Percentiles rank a stretch among this genome's conserved stretches.
Evolutionary conservation across 2,797 vertebrate species (phyloP).

Genomic region (Pangasius krempfi): DNA sequence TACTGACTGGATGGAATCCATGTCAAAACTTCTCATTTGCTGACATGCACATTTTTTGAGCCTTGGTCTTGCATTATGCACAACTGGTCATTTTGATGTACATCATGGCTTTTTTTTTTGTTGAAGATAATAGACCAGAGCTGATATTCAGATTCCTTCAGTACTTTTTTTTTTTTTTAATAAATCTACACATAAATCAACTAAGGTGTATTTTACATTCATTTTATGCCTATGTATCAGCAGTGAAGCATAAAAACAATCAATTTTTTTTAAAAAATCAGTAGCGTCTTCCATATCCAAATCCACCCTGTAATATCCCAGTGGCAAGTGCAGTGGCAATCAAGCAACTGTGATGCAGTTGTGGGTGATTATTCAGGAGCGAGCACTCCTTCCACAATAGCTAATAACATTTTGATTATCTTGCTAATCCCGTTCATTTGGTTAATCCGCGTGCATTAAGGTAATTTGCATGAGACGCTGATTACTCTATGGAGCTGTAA

Average conservation of each 20-base stretch:
- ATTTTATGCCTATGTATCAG: not conserved
- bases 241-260: not conserved
- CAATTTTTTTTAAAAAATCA: not conserved
- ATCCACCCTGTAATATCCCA: not conserved
- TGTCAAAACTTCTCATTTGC: slow-evolving; percentile 19
- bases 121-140: slow-evolving; percentile 12
- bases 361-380: slow-evolving; percentile 6
- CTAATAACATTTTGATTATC: slow-evolving; percentile 55
- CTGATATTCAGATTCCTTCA: not conserved
- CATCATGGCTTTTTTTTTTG: slow-evolving; percentile 25
- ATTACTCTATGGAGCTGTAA: slow-evolving; percentile 37
- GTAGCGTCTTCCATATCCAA: not conserved
- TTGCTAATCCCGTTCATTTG: slow-evolving; percentile 53
- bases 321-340: not conserved
- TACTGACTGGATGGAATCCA: slow-evolving; percentile 35
- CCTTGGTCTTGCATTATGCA: not conserved
- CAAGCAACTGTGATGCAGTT: slow-evolving; percentile 5
- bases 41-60: slow-evolving; percentile 17
- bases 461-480: slow-evolving; percentile 56
- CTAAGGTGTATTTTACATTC: not conserved
- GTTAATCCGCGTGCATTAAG: slow-evolving; percentile 51
- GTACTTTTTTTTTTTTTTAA: not conserved
- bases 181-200: not conserved
- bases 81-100: slow-evolving; percentile 27
- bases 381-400: slow-evolving; percentile 38